Evolutionary conservation across 2,888 invertebrate genomes (phyloP).

Genomic region (Opisthograptis luteolata): DNA sequence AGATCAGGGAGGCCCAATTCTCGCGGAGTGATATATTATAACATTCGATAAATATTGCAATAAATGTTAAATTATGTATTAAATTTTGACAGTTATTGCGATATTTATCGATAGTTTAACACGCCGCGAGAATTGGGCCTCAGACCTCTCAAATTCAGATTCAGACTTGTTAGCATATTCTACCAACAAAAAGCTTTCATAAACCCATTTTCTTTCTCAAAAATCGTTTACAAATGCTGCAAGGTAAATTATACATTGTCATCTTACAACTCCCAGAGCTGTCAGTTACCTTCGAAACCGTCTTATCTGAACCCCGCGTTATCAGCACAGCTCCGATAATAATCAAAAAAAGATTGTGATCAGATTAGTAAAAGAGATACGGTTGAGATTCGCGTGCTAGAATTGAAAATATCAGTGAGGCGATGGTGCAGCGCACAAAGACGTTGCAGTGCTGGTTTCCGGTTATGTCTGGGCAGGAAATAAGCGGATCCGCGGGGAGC

Average conservation of each 20-base stretch:
- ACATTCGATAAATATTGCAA: no score
- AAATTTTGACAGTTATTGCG: no score
- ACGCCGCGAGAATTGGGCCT: no score
- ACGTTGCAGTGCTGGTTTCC: slow-evolving; percentile 60
- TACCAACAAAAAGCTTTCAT: slow-evolving; percentile 28
- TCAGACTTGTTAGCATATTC: neutral
- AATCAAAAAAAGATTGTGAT: neutral
- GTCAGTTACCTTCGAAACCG: neutral
- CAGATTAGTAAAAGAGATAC: slow-evolving; percentile 10
- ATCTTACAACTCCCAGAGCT: neutral
- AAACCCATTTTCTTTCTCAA: slow-evolving; percentile 61
- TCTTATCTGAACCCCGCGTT: slow-evolving; percentile 1
- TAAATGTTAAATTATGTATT: no score
- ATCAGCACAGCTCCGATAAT: slow-evolving; percentile 1
- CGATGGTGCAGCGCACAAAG: slow-evolving; percentile 43
- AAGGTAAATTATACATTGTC: neutral
- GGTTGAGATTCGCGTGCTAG: slow-evolving; percentile 15
- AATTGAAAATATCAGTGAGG: slow-evolving; percentile 25
- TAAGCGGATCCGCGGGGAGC: slow-evolving; percentile 63
- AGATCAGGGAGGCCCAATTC: no score
- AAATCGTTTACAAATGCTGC: slow-evolving; percentile 7
- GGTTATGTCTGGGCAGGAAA: slow-evolving; percentile 76
- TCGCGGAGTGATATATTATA: no score
- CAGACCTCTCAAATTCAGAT: no score
- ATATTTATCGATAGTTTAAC: no score